Evolutionary conservation across 2,113 vertebrate species (phyloP).

Genomic region (Plecotus auritus): DNA sequence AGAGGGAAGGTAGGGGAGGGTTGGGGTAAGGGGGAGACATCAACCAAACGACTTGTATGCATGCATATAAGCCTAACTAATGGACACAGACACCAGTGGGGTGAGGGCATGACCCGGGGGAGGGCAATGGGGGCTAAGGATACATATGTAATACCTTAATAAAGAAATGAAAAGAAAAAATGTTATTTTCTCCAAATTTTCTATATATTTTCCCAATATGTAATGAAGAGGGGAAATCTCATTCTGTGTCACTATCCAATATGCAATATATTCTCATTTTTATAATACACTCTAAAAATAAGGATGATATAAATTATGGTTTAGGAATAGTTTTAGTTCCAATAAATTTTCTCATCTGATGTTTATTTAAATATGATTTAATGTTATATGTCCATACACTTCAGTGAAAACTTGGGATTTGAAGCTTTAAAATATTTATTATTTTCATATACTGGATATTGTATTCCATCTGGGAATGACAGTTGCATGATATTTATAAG

Average conservation of each 20-base stretch:
- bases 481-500: not conserved
- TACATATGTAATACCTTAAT: no score
- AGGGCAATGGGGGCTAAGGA: no score
- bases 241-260: not conserved
- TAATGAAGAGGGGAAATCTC: not conserved
- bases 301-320: not conserved
- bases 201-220: not conserved
- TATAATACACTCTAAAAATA: not conserved
- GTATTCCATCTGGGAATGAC: not conserved
- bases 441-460: not conserved
- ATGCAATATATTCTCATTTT: not conserved
- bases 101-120: no score
- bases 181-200: not conserved
- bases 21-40: no score
- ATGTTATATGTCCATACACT: not conserved
- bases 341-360: not conserved
- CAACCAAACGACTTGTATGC: no score
- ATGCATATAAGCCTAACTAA: no score
- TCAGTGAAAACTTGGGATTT: slow-evolving; percentile 1
- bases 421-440: not conserved
- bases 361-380: not conserved
- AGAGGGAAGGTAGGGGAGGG: no score
- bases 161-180: not conserved
- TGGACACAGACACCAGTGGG: no score
- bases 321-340: not conserved